Evolutionary conservation across 2,797 vertebrate species (phyloP).

Genomic region (Coracias cyanogaster): DNA sequence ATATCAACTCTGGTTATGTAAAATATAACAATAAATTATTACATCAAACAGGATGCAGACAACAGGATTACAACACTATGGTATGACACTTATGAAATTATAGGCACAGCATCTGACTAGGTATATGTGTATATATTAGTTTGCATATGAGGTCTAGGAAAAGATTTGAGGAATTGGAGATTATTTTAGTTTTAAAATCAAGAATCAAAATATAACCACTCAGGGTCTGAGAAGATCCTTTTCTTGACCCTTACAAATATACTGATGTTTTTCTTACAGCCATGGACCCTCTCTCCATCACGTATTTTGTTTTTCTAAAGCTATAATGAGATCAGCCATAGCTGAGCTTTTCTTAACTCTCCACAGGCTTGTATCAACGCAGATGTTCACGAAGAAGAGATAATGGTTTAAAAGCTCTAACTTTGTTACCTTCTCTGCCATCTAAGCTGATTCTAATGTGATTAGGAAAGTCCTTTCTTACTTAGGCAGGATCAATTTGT

Average conservation of each 20-base stretch:
- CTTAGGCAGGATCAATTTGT: constrained; percentile 75
- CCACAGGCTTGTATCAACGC: constrained; percentile 5
- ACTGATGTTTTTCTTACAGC: not conserved
- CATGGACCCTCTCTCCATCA: not conserved
- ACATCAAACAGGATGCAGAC: not conserved
- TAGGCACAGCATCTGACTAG: not conserved
- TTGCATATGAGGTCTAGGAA: not conserved
- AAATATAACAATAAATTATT: constrained; percentile 14
- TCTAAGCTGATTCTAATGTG: constrained; percentile 78
- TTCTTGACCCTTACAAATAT: not conserved
- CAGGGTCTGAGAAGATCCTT: not conserved
- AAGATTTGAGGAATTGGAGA: not conserved
- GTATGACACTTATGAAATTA: not conserved
- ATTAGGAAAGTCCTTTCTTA: constrained; percentile 74
- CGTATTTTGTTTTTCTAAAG: constrained; percentile 28
- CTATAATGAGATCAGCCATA: constrained; percentile 55
- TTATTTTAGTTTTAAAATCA: not conserved
- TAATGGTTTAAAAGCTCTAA: constrained; percentile 81
- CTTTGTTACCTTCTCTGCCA: constrained; percentile 74
- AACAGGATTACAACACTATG: constrained; percentile 1
- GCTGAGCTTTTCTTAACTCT: constrained; percentile 52
- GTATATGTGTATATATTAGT: not conserved
- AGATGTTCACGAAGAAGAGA: constrained; percentile 63
- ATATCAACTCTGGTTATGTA: constrained; percentile 19
- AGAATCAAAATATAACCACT: not conserved